phyloP scores from a whole-genome alignment of 1,140 invertebrate genomes.

The Wasmannia auropunctata region DNA sequence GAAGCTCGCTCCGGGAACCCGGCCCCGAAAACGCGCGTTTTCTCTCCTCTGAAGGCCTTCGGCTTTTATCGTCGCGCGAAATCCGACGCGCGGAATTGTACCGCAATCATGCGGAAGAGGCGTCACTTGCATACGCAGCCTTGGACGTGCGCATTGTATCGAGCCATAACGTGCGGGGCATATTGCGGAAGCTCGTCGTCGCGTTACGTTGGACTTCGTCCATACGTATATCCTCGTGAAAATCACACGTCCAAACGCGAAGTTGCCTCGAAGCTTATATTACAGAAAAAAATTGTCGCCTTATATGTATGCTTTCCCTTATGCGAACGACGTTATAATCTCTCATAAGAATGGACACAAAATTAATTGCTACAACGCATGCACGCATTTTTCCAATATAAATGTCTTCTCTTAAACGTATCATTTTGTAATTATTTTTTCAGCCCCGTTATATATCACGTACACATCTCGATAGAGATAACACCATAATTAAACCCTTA shows the following conservation, averaged over 20 bases:
- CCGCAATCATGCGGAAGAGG: slow-evolving; percentile 49
- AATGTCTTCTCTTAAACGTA: background rate
- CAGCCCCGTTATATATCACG: background rate
- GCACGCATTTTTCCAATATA: background rate
- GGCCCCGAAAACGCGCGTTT: slow-evolving; percentile 2
- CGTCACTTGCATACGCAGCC: slow-evolving; percentile 27
- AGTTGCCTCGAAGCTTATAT: background rate
- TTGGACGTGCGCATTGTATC: slow-evolving; percentile 57
- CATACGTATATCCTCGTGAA: background rate
- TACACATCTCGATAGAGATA: background rate
- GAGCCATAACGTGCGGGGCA: background rate
- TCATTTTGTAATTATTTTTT: slow-evolving; percentile 2
- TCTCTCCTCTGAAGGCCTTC: slow-evolving; percentile 8
- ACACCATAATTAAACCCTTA: slow-evolving; percentile 1
- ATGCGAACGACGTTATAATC: background rate
- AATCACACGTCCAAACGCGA: background rate
- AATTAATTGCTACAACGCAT: background rate
- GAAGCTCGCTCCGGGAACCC: background rate
- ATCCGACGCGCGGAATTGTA: slow-evolving; percentile 35
- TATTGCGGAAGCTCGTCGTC: slow-evolving; percentile 14
- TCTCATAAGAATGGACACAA: background rate
- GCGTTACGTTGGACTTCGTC: background rate
- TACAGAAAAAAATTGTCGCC: background rate
- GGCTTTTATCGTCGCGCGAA: slow-evolving; percentile 63
- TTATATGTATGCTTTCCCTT: background rate